phyloP scores from a whole-genome alignment of 2,888 invertebrate genomes.

The Fabriciana adippe region DNA sequence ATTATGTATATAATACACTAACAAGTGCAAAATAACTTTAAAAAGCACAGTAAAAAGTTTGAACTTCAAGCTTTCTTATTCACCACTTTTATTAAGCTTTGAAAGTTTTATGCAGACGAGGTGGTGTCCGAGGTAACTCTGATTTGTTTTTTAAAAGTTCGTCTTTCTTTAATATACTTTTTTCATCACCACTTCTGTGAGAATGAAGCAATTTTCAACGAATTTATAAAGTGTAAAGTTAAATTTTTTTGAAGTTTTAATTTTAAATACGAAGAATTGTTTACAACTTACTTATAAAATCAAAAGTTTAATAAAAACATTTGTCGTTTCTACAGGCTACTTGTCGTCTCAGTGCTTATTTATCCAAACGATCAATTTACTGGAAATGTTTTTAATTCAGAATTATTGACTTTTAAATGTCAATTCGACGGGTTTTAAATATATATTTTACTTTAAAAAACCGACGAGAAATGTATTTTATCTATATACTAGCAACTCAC shows the following conservation, averaged over 20 bases:
- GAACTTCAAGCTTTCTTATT: slow-evolving; percentile 15
- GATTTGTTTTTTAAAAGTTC: slow-evolving; percentile 28
- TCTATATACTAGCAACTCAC: too few species aligned
- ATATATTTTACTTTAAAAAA: too few species aligned
- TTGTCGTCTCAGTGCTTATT: too few species aligned
- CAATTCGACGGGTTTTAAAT: too few species aligned
- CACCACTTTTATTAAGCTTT: slow-evolving; percentile 22
- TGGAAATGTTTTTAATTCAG: too few species aligned
- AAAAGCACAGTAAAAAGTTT: slow-evolving; percentile 2
- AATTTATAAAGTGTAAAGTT: background rate
- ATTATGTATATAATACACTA: too few species aligned
- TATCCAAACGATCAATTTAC: too few species aligned
- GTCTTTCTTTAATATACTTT: slow-evolving; percentile 9
- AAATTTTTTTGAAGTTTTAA: background rate
- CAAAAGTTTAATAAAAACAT: too few species aligned
- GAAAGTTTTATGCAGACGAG: slow-evolving; percentile 24
- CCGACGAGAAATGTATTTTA: too few species aligned
- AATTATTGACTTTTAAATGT: too few species aligned
- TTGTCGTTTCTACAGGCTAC: too few species aligned
- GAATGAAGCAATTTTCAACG: background rate
- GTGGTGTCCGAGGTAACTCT: slow-evolving; percentile 20
- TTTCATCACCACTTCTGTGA: background rate
- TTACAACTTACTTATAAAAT: background rate
- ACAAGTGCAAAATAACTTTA: too few species aligned
- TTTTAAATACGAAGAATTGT: background rate